Evolutionary conservation across 2,888 invertebrate species (phyloP).

Genomic region (Troides helena): DNA sequence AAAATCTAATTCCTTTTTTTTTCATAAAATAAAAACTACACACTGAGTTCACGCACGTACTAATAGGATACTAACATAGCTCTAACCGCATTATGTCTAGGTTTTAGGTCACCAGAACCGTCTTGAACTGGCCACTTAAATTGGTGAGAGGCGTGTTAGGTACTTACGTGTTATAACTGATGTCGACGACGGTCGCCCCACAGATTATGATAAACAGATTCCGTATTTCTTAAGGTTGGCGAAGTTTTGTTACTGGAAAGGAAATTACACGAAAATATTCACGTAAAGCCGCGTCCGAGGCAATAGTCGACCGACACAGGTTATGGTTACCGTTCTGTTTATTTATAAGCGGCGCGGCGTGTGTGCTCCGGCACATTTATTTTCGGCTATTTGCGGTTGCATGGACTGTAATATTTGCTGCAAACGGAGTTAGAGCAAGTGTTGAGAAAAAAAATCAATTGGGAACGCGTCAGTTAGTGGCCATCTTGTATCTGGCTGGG

Average conservation of each 20-base stretch:
- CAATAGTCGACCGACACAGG: constrained; percentile 26
- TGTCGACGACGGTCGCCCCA: constrained; percentile 17
- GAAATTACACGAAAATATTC: constrained; percentile 20
- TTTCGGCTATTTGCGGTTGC: constrained; percentile 33
- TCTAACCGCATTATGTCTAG: constrained; percentile 64
- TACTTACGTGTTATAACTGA: constrained; percentile 37
- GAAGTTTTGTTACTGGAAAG: constrained; percentile 17
- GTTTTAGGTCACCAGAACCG: constrained; percentile 62
- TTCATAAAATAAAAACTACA: constrained; percentile 2
- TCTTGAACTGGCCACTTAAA: constrained; percentile 43
- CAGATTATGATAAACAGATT: constrained; percentile 20
- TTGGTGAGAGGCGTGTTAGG: constrained; percentile 36
- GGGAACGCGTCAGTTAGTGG: constrained; percentile 58
- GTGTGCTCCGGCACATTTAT: constrained; percentile 28
- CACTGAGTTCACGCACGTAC: constrained; percentile 11
- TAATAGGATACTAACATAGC: constrained; percentile 34
- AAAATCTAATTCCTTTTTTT: constrained; percentile 11
- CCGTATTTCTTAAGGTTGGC: constrained; percentile 7
- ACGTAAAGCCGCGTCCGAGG: constrained; percentile 17
- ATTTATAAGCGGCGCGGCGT: constrained; percentile 31
- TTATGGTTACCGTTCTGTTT: constrained; percentile 30
- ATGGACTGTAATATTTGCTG: constrained; percentile 38
- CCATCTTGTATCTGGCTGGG: constrained; percentile 68
- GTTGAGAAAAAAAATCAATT: constrained; percentile 71
- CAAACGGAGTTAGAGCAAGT: constrained; percentile 45